These are phyloP conservation scores for Triops cancriformis DNA, from an alignment of 1,140 invertebrate genomes.

Conservation along the genomic window DNA sequence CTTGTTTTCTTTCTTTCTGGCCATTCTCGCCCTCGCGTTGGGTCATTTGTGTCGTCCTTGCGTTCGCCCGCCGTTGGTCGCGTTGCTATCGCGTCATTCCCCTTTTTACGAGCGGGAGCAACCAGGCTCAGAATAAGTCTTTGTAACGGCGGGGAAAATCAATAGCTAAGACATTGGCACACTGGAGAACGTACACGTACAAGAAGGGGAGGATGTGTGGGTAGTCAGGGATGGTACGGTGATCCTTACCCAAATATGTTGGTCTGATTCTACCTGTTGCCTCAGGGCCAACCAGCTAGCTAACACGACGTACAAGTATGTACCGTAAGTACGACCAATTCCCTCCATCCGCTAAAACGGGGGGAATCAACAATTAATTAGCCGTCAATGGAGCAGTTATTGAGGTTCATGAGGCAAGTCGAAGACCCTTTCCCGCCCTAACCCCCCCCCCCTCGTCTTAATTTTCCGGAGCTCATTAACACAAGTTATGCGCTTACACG, in stretches of 20 bases:
- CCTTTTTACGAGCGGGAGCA: neutral
- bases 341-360: no score
- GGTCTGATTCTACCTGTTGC: neutral
- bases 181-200: neutral
- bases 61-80: neutral
- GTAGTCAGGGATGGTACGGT: neutral
- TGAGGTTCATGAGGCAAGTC: no score
- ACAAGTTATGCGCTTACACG: no score
- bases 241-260: neutral
- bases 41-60: neutral
- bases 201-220: neutral
- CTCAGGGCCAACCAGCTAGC: no score
- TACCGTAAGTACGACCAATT: no score
- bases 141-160: slow-evolving; percentile 1
- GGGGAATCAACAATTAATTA: no score
- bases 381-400: no score
- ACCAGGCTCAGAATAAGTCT: neutral
- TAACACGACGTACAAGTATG: no score
- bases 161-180: slow-evolving; percentile 5
- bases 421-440: no score
- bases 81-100: neutral
- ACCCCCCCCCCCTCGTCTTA: no score
- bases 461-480: no score
- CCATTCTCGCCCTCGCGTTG: neutral
- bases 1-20: no score